Percentiles rank a stretch among this genome's conserved stretches.
Evolutionary conservation across 37 sponge, comb jelly and placozoan genomes (phyloP).

Genomic region (Spongilla lacustris): DNA sequence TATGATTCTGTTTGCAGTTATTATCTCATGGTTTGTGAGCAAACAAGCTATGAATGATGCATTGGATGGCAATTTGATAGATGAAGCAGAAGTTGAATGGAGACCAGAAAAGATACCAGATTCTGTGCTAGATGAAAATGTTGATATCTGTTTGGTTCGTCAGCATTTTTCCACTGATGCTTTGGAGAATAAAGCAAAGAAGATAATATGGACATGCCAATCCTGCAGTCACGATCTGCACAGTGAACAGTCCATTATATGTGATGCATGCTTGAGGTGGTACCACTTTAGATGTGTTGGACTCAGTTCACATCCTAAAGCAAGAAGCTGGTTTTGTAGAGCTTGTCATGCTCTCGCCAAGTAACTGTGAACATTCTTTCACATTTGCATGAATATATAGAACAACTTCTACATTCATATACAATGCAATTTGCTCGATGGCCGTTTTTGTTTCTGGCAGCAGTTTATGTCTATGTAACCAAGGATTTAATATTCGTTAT

Average conservation of each 20-base stretch:
- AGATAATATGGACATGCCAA: conserved; percentile 4
- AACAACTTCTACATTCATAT: no score
- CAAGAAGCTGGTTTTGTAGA: conserved; percentile 25
- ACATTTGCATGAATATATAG: no score
- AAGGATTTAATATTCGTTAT: no score
- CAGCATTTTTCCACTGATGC: conserved; percentile 36
- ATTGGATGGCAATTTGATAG: background rate
- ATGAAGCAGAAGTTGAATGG: background rate
- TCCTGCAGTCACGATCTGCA: conserved; percentile 22
- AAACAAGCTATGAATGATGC: background rate
- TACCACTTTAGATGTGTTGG: conserved; percentile 33
- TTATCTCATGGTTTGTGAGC: background rate
- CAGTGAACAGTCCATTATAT: conserved; percentile 16
- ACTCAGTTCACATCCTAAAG: background rate
- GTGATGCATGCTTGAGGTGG: conserved; percentile 20
- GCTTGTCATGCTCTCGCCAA: no score
- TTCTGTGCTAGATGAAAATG: conserved; percentile 55
- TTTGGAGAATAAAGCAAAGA: conserved; percentile 13
- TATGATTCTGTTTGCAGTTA: background rate
- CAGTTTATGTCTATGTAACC: no score
- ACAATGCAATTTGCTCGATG: no score
- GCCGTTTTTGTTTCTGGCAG: no score
- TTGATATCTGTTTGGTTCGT: background rate
- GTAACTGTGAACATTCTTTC: no score
- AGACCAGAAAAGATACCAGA: background rate